Percentiles rank a stretch among this genome's conserved stretches.
Evolutionary conservation across 2,888 invertebrate species (phyloP).

Genomic region (Lasioglossum malachurum): DNA sequence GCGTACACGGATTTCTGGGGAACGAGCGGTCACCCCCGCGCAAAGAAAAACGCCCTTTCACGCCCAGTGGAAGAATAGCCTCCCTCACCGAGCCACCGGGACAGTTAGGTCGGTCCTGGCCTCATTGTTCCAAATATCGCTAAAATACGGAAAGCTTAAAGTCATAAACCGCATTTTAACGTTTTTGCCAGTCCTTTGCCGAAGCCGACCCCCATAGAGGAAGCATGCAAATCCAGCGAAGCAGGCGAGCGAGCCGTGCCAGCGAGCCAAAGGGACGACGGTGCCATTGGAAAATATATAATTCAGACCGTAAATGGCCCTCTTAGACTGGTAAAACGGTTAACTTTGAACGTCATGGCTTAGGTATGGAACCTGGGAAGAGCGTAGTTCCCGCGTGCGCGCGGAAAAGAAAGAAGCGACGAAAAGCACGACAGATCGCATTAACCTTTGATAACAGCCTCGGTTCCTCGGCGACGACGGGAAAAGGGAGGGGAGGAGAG

Average conservation of each 20-base stretch:
- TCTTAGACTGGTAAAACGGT: conserved; percentile 71
- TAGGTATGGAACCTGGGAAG: conserved; percentile 47
- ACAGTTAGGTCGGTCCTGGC: conserved; percentile 73
- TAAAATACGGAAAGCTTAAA: conserved; percentile 78
- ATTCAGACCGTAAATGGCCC: conserved; percentile 70
- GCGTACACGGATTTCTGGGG: conserved; percentile 14
- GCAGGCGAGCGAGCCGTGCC: neutral
- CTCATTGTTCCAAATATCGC: conserved; percentile 79
- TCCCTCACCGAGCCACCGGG: neutral
- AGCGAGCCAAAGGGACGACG: conserved; percentile 36
- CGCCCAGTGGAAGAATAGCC: conserved; percentile 16
- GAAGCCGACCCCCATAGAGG: conserved; percentile 19
- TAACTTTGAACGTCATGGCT: conserved; percentile 69
- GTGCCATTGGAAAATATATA: conserved; percentile 70
- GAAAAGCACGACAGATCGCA: conserved; percentile 46
- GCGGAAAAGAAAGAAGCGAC: conserved; percentile 39
- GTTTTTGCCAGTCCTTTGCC: conserved; percentile 67
- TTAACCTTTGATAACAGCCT: conserved; percentile 56
- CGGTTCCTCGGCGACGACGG: neutral
- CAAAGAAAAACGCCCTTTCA: conserved; percentile 27
- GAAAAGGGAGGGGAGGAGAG: neutral
- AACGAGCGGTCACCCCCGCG: neutral
- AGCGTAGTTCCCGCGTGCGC: conserved; percentile 40
- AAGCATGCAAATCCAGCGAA: conserved; percentile 73
- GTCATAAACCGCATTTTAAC: conserved; percentile 80